Percentiles rank a stretch among this genome's conserved stretches.
Conservation (phyloP, 2,888 invertebrate genomes). For the Drosophila falleni region DNA sequence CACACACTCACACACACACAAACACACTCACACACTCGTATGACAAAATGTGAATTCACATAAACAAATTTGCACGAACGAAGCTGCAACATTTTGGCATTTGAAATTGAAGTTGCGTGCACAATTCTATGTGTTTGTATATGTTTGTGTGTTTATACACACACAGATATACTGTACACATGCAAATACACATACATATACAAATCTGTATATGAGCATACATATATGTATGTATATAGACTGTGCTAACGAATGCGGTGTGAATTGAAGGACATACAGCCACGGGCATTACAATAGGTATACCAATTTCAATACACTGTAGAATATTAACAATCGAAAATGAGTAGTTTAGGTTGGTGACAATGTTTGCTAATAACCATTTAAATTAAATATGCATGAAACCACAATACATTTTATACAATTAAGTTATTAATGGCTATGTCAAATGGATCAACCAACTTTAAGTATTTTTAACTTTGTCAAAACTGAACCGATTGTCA, state of each 20-base stretch:
- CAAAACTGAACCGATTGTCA: no score
- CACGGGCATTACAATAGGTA: constrained; percentile 7
- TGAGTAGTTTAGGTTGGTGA: not conserved
- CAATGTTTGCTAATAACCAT: no score
- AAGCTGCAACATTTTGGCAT: constrained; percentile 66
- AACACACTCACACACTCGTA: constrained; percentile 5
- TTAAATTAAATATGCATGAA: no score
- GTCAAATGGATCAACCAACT: no score
- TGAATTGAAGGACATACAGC: constrained; percentile 36
- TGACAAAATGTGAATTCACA: constrained; percentile 56
- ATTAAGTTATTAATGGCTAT: no score
- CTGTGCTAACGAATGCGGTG: constrained; percentile 6
- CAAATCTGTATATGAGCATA: not conserved
- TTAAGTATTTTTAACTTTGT: no score
- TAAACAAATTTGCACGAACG: constrained; percentile 73
- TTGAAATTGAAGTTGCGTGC: constrained; percentile 60
- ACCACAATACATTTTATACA: no score
- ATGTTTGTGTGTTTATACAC: constrained; percentile 18
- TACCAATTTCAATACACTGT: constrained; percentile 7
- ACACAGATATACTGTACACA: constrained; percentile 2
- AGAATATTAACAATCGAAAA: not conserved
- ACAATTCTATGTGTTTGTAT: constrained; percentile 20
- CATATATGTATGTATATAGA: not conserved
- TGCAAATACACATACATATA: not conserved
- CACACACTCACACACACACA: constrained; percentile 1